These are phyloP conservation scores for Scrobipalpa costella DNA, from an alignment of 2,888 invertebrate genomes.

Conservation along the genomic window DNA sequence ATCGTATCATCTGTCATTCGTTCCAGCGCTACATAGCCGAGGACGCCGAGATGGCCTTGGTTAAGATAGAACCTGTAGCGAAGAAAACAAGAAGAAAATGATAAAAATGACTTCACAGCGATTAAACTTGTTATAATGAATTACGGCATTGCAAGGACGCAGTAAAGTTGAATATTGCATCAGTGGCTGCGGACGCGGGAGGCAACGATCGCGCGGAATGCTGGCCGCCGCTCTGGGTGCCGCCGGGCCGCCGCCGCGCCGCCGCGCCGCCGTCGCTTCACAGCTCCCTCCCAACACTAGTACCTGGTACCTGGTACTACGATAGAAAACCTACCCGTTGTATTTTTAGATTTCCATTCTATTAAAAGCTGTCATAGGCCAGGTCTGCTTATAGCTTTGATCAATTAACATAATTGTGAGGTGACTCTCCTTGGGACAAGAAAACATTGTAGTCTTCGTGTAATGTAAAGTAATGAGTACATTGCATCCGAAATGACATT, in stretches of 20 bases:
- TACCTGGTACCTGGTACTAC: neutral
- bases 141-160: slow-evolving; percentile 82
- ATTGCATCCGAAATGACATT: neutral
- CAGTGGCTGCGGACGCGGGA: slow-evolving; percentile 68
- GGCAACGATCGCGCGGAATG: slow-evolving; percentile 78
- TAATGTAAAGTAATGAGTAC: slow-evolving; percentile 1
- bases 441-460: slow-evolving; percentile 3
- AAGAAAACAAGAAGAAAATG: slow-evolving; percentile 70
- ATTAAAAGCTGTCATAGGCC: slow-evolving; percentile 18
- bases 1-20: slow-evolving; percentile 53
- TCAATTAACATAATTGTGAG: slow-evolving; percentile 15
- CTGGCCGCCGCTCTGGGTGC: slow-evolving; percentile 46
- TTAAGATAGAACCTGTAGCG: slow-evolving; percentile 58
- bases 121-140: slow-evolving; percentile 77
- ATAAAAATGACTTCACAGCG: slow-evolving; percentile 68
- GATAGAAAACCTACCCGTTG: slow-evolving; percentile 22
- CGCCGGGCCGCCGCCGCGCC: slow-evolving; percentile 40
- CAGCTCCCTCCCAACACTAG: neutral
- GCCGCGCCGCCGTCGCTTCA: slow-evolving; percentile 27
- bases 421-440: slow-evolving; percentile 12
- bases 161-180: slow-evolving; percentile 81
- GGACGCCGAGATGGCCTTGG: slow-evolving; percentile 71
- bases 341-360: slow-evolving; percentile 23
- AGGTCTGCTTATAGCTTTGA: slow-evolving; percentile 6
- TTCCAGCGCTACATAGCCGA: slow-evolving; percentile 62